These are phyloP conservation scores for Machaerirhynchus nigripectus DNA, from an alignment of 2,113 vertebrate species.

Conservation along the genomic window DNA sequence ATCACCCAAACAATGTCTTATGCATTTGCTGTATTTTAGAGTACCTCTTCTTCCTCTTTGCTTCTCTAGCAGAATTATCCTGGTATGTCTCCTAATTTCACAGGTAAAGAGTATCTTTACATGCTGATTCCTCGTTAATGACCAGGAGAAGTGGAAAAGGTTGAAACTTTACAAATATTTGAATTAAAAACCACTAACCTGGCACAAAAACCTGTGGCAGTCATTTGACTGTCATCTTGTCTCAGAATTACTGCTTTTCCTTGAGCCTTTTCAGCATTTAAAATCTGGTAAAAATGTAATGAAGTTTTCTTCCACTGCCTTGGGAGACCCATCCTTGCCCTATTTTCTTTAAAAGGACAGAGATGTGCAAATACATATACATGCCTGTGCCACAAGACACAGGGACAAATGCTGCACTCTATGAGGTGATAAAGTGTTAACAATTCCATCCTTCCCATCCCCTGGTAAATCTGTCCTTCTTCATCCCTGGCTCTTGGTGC, in stretches of 20 bases:
- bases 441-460: background rate
- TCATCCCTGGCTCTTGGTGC: background rate
- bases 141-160: background rate
- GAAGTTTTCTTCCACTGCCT: background rate
- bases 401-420: background rate
- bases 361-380: background rate
- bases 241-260: background rate
- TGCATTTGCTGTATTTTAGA: slow-evolving; percentile 12
- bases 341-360: background rate
- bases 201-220: background rate
- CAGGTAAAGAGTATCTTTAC: background rate
- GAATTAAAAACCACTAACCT: background rate
- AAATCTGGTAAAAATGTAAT: background rate
- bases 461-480: background rate
- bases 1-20: background rate
- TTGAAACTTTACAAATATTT: background rate
- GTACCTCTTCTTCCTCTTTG: background rate
- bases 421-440: background rate
- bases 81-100: background rate
- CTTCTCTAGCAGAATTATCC: background rate
- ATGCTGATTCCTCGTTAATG: background rate
- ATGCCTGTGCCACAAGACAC: background rate
- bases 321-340: background rate
- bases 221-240: background rate
- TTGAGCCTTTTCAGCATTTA: background rate